phyloP scores from a whole-genome alignment of 2,797 vertebrate species.

The Craterocephalus amniculus region DNA sequence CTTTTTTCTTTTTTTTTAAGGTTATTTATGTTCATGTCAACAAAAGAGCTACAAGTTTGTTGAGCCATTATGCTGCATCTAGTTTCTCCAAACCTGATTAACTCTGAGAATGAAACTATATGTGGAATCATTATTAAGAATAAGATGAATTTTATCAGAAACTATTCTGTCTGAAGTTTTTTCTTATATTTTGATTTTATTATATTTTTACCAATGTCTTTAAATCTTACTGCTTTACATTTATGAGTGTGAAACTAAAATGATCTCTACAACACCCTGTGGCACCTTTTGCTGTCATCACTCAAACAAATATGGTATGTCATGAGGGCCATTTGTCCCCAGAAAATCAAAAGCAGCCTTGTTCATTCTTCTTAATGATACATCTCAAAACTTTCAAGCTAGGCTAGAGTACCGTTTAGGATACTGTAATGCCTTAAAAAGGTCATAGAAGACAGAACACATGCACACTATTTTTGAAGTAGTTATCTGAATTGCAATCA shows the following conservation, averaged over 20 bases:
- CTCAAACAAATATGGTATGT: constrained; percentile 42
- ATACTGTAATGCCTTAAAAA: no score
- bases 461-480: no score
- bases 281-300: constrained; percentile 60
- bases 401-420: no score
- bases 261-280: constrained; percentile 26
- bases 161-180: background rate
- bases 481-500: no score
- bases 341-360: constrained; percentile 37
- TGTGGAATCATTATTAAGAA: background rate
- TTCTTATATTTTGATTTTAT: no score
- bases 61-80: background rate
- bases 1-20: background rate
- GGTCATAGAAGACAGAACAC: no score
- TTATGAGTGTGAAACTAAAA: background rate
- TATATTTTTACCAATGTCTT: background rate
- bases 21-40: background rate
- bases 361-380: constrained; percentile 23
- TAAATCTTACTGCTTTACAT: background rate
- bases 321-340: constrained; percentile 36
- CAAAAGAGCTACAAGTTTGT: background rate
- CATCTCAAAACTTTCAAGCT: background rate
- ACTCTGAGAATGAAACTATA: background rate
- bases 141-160: background rate
- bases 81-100: background rate